A percentile compares a stretch with the other conserved stretches of the same genome.
Evolutionary conservation across 2,888 invertebrate species (phyloP).

Genomic region (Gerris lacustris): DNA sequence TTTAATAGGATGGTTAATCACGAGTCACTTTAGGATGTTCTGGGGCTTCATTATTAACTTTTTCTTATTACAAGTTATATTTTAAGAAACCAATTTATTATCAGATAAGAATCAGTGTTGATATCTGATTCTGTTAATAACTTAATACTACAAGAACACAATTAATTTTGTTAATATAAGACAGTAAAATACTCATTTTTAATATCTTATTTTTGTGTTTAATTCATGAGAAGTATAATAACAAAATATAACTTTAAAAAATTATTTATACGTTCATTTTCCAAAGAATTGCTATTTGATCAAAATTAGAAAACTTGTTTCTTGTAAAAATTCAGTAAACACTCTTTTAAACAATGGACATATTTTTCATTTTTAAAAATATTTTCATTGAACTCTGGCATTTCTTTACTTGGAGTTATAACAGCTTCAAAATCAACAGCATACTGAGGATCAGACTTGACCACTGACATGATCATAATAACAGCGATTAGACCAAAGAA

Average conservation of each 20-base stretch:
- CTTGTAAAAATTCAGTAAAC: neutral
- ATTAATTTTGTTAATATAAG: no score
- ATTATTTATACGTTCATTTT: conserved; percentile 95
- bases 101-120: no score
- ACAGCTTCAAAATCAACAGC: conserved; percentile 2
- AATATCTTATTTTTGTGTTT: no score
- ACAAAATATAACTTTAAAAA: conserved; percentile 90
- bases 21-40: no score
- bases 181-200: no score
- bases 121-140: no score
- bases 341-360: neutral
- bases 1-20: no score
- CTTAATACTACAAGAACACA: no score
- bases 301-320: conserved; percentile 45
- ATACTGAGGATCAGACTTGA: conserved; percentile 4
- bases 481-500: conserved; percentile 1
- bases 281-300: conserved; percentile 83
- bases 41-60: no score
- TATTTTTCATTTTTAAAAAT: neutral
- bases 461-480: conserved; percentile 4
- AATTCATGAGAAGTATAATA: conserved; percentile 61
- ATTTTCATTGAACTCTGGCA: neutral
- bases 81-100: no score
- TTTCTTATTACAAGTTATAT: no score
- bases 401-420: conserved; percentile 9